phyloP scores from a whole-genome alignment of 2,797 vertebrate genomes.

The Muraenolepis orangiensis region DNA sequence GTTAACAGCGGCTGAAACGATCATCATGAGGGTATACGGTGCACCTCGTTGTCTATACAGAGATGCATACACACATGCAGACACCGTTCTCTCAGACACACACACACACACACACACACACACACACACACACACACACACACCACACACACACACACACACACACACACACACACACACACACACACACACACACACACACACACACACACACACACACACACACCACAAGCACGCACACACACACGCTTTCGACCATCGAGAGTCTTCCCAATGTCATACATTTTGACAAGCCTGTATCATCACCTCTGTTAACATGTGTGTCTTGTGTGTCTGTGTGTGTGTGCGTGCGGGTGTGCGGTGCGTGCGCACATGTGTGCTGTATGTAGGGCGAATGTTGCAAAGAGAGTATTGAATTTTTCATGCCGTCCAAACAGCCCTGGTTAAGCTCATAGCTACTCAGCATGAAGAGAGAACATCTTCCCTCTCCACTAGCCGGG shows the following conservation, averaged over 20 bases:
- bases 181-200: too few species aligned
- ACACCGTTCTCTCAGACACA: too few species aligned
- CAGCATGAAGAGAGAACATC: constrained; percentile 49
- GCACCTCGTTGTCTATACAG: too few species aligned
- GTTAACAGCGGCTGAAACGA: too few species aligned
- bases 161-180: too few species aligned
- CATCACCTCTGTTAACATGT: constrained; percentile 37
- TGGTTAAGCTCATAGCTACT: constrained; percentile 53
- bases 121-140: too few species aligned
- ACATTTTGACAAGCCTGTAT: background rate
- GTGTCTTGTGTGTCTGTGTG: constrained; percentile 30
- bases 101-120: background rate
- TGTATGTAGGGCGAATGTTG: constrained; percentile 70
- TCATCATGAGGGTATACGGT: too few species aligned
- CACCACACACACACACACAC: background rate
- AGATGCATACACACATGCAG: too few species aligned
- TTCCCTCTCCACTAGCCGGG: constrained; percentile 38
- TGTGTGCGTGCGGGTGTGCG: constrained; percentile 42
- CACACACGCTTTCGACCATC: background rate
- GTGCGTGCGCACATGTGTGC: background rate
- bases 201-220: background rate
- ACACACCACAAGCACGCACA: background rate
- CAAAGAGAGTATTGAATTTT: constrained; percentile 68
- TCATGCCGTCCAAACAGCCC: constrained; percentile 67
- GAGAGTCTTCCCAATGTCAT: background rate